A percentile compares a stretch with the other conserved stretches of the same genome.
Conservation (phyloP, 1,140 invertebrate genomes). For the Halyomorpha halys region DNA sequence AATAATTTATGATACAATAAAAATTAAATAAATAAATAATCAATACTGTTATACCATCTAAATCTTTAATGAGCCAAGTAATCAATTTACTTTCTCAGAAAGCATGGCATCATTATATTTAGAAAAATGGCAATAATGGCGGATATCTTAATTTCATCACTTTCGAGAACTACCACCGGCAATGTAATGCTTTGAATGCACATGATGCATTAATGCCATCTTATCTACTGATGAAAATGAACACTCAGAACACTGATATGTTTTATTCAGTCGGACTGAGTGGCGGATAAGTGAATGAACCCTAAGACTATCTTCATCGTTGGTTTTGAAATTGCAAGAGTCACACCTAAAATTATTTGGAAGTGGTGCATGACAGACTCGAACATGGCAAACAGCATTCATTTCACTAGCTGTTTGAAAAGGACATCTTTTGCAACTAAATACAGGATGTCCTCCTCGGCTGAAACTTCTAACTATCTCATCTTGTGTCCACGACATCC, state of each 20-base stretch:
- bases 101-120: no score
- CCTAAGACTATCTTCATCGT: constrained; percentile 1
- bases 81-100: no score
- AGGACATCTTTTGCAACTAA: constrained; percentile 4
- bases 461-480: not conserved
- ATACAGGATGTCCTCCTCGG: not conserved
- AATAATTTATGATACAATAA: no score
- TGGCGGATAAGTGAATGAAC: constrained; percentile 2
- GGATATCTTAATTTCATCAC: not conserved
- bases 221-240: constrained; percentile 8
- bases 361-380: not conserved
- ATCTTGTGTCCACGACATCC: constrained; percentile 5
- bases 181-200: constrained; percentile 6
- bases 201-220: constrained; percentile 12
- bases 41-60: no score
- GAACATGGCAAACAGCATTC: constrained; percentile 6
- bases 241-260: constrained; percentile 11
- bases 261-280: not conserved
- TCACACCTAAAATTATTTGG: constrained; percentile 4
- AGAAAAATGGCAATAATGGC: no score
- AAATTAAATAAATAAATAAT: no score
- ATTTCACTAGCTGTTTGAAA: constrained; percentile 11
- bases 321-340: not conserved
- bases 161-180: constrained; percentile 6
- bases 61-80: no score